These are phyloP conservation scores for Forpus xanthops DNA, from an alignment of 2,797 vertebrate genomes.

Conservation along the genomic window DNA sequence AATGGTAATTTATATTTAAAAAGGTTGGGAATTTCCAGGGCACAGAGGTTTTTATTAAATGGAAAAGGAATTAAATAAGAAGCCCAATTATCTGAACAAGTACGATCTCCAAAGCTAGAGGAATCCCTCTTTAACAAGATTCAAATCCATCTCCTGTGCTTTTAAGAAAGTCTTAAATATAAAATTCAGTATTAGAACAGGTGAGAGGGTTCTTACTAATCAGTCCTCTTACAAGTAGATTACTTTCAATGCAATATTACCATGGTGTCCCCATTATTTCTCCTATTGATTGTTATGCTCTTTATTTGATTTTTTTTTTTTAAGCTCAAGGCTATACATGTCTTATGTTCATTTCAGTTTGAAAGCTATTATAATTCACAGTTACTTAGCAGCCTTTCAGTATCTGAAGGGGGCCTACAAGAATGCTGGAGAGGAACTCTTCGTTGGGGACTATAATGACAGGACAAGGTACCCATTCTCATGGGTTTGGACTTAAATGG, in stretches of 20 bases:
- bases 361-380: not conserved
- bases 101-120: not conserved
- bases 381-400: not conserved
- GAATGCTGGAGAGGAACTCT: not conserved
- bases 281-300: not conserved
- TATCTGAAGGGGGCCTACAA: not conserved
- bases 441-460: not conserved
- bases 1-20: not conserved
- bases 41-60: not conserved
- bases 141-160: not conserved
- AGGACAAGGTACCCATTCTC: not conserved
- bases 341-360: not conserved
- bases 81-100: not conserved
- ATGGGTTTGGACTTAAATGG: not conserved
- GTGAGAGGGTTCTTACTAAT: not conserved
- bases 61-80: not conserved
- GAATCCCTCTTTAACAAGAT: not conserved
- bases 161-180: not conserved
- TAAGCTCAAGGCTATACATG: not conserved
- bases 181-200: not conserved
- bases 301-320: not conserved
- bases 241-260: not conserved
- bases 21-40: not conserved
- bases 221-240: not conserved
- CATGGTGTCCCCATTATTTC: not conserved